Percentiles rank a stretch among this genome's conserved stretches.
Evolutionary conservation across 1,140 invertebrate species (phyloP).

Genomic region (Whitmania pigra): DNA sequence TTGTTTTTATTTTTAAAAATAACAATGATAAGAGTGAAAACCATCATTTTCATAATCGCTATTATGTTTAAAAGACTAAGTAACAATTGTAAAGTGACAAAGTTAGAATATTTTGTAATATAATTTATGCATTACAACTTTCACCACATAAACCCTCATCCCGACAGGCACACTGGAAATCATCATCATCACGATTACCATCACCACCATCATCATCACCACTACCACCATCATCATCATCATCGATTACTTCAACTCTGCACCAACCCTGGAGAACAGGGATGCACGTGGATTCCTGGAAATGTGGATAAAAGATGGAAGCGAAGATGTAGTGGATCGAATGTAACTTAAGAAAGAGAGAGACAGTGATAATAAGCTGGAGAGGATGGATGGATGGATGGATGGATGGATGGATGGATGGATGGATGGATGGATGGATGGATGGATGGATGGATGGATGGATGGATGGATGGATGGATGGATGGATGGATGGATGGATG

Average conservation of each 20-base stretch:
- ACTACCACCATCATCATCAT: too few species aligned
- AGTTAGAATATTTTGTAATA: too few species aligned
- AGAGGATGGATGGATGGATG: not conserved
- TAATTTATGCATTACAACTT: too few species aligned
- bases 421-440: not conserved
- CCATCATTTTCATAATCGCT: too few species aligned
- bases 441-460: not conserved
- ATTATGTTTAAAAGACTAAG: too few species aligned
- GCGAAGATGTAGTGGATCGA: conserved; percentile 3
- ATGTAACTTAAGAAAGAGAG: conserved; percentile 10
- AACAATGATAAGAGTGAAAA: not conserved
- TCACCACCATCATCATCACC: too few species aligned
- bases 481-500: not conserved
- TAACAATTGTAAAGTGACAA: too few species aligned
- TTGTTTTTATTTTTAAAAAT: not conserved
- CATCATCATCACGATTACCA: too few species aligned
- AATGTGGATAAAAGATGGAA: not conserved
- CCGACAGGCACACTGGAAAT: too few species aligned
- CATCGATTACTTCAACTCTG: too few species aligned
- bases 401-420: not conserved
- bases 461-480: not conserved
- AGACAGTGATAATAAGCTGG: not conserved
- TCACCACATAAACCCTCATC: too few species aligned
- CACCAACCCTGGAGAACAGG: not conserved
- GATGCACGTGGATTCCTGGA: too few species aligned